Evolutionary conservation across 1,140 invertebrate genomes (phyloP), one percentile per base, ranked within the genome.

Genomic region (Mylabris phalerata): DNA sequence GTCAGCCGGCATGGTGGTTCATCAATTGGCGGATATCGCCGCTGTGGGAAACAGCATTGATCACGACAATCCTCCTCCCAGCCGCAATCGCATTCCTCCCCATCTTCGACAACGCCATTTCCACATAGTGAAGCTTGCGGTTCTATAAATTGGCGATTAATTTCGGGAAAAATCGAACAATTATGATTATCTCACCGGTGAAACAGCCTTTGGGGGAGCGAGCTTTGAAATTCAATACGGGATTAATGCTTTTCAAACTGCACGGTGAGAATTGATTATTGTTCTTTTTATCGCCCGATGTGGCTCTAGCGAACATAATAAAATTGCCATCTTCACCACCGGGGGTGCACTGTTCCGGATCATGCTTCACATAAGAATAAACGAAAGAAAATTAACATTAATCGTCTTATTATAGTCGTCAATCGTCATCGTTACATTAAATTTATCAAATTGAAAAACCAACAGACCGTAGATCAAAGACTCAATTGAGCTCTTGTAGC

Each of bases 11-110:
- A 95, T 0, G 92, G 92, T 9, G 84, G 85, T 71, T 93, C 89
- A 55, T 87, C 84, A 11, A 76, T 61, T 0, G 82, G 79, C 3
- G 88, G 86, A 63, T 90, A 85, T 46, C 85, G 82, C 42, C 88
- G 82, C 79, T 94, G 92, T 13, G 95, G 94, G 69, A 89, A 89
- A 73, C 97, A 99, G 72, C 97, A 99, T 11, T 84, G 81, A 69
- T 98, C 93, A 52, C 88, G 85, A 75, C 95, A 98, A 70, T 93
- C 91, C 69, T 93, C 89, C 67, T 94, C 92, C 90, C 95, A 99
- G 25, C 97, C 97, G 76, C 96, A 99, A 76, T 99, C 97, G 75
- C 96, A 99, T 71, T 98, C 88, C 77, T 99, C 96, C 3, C 89
- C 94, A 13, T 86, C 86, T 74, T 99, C 96, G 3, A 95, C 92